Evolutionary conservation across 2,888 invertebrate genomes (phyloP).

Genomic region (Orthosia gothica): DNA sequence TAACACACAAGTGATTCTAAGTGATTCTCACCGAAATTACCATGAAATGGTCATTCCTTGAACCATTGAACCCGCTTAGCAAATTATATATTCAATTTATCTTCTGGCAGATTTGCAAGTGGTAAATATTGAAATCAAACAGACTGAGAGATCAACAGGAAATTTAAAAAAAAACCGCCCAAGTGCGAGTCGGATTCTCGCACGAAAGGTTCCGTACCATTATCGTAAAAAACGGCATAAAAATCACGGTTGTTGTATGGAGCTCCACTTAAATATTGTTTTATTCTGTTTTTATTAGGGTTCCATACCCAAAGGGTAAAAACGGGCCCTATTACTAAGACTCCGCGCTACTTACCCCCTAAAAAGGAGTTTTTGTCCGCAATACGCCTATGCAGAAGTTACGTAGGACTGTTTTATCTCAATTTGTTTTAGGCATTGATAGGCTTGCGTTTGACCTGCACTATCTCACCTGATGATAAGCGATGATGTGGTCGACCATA

Average conservation of each 20-base stretch:
- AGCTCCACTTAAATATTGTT: too few relatives aligned
- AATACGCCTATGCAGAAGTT: not conserved
- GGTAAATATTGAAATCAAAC: not conserved
- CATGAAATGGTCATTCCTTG: too few relatives aligned
- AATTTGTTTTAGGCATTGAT: not conserved
- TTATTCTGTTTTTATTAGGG: too few relatives aligned
- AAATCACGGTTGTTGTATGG: too few relatives aligned
- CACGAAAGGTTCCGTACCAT: too few relatives aligned
- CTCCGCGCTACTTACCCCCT: too few relatives aligned
- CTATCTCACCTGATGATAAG: not conserved
- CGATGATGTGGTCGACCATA: not conserved
- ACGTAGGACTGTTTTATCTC: not conserved
- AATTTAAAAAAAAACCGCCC: too few relatives aligned
- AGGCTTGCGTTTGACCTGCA: not conserved
- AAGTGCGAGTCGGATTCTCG: too few relatives aligned
- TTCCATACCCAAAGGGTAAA: too few relatives aligned
- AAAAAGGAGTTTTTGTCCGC: not conserved
- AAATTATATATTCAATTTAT: not conserved
- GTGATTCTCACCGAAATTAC: not conserved
- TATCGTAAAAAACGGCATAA: too few relatives aligned
- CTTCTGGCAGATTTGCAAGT: not conserved
- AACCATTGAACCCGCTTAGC: not conserved
- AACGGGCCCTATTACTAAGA: too few relatives aligned
- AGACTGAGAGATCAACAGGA: not conserved
- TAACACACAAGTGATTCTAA: not conserved